Evolutionary conservation across 2,113 vertebrate species (phyloP), one percentile per base, ranked within the genome.

Genomic region (Antigone vipio): DNA sequence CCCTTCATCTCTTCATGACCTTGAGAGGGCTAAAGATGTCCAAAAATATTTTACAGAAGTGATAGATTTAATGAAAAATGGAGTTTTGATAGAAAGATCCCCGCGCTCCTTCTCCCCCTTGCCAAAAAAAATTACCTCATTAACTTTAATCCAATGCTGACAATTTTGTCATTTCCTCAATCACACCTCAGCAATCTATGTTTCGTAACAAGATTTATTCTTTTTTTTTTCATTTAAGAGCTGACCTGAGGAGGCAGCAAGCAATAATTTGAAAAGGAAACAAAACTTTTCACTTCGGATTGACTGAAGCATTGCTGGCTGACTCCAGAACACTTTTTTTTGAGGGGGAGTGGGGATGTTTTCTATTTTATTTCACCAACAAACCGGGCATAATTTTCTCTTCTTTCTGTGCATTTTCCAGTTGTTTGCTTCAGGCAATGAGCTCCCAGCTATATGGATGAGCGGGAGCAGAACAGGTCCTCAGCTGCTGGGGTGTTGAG

Each of bases 201-300:
- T 63, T 92, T 87, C 84, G 79, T 60, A 95, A 89, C 80, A 92
- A 82, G 52, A 44, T 74, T 58, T 50, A 20, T 50, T 50, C 22
- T 50, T 24, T 44, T 63, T 85, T 50, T 62, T 80, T 62, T 79
- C 73, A 75, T 88, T 95, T 74, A 85, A 93, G 49, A 55, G 24
- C 77, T 91, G 77, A 96, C 84, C 77, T 87, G 89, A 92, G 53
- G 87, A 94, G 60, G 56, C 91, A 95, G 84, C 50, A 86, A 77
- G 38, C 44, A 92, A 35, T 91, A 63, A 94, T 82, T 93, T 93
- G 49, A 93, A 89, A 91, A 82, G 45, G 84, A 89, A 96, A 89
- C 84, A 47, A 73, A 95, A 91, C 81, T 89, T 95, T 85, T 81
- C 73, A 47, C 73, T 87, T 87, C 34, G 79, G 44, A 64, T 75